A percentile compares a stretch with the other conserved stretches of the same genome.
Evolutionary conservation across 2,888 invertebrate species (phyloP).

Genomic region (Campoplex nolae): DNA sequence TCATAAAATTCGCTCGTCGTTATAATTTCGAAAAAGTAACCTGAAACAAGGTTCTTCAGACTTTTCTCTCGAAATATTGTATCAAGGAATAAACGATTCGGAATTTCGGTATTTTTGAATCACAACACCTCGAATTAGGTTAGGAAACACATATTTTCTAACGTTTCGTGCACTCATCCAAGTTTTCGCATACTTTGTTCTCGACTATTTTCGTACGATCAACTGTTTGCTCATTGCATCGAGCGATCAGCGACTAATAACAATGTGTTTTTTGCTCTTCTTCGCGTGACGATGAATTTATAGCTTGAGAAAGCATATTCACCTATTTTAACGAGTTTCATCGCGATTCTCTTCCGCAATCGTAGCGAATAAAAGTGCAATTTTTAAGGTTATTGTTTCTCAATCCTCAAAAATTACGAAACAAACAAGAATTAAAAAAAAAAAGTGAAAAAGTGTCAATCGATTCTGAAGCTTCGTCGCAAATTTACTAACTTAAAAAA

Average conservation of each 20-base stretch:
- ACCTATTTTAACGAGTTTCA: background rate
- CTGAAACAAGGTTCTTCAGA: background rate
- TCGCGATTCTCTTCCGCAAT: background rate
- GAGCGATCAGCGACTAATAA: constrained; percentile 10
- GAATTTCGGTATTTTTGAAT: background rate
- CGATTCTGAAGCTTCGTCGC: background rate
- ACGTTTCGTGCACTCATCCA: background rate
- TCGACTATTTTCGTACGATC: constrained; percentile 1
- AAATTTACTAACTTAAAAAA: background rate
- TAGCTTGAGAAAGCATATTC: background rate
- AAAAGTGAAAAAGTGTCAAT: background rate
- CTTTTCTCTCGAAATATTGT: too few species aligned
- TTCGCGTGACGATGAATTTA: background rate
- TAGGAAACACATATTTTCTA: background rate
- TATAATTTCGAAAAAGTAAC: background rate
- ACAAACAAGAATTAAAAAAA: background rate
- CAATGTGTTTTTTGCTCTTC: background rate
- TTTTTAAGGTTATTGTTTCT: background rate
- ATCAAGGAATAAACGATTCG: too few species aligned
- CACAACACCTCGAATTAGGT: background rate
- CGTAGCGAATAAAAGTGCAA: background rate
- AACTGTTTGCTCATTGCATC: constrained; percentile 12
- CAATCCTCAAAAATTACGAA: background rate
- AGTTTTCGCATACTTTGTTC: background rate
- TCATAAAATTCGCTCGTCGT: background rate